A percentile compares a stretch with the other conserved stretches of the same genome.
phyloP scores from a whole-genome alignment of 2,797 vertebrate genomes.

The Phoebastria nigripes region DNA sequence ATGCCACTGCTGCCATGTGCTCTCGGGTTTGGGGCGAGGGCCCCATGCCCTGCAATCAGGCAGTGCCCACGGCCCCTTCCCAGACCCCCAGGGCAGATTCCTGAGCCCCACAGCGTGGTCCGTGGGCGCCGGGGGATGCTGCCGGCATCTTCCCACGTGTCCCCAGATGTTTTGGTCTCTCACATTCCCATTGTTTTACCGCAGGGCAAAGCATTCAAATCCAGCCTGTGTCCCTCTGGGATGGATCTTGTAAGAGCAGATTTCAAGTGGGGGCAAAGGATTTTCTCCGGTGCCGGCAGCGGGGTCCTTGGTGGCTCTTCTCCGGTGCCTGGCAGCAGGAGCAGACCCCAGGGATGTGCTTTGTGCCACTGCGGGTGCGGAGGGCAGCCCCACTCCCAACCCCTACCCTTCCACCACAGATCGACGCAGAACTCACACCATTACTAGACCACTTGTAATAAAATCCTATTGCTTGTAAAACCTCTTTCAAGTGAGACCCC shows the following conservation, averaged over 20 bases:
- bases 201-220: neutral
- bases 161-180: neutral
- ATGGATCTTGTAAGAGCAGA: neutral
- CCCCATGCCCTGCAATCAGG: neutral
- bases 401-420: neutral
- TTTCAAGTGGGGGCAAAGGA: neutral
- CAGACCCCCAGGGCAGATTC: neutral
- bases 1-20: neutral
- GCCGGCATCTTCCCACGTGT: fast-evolving
- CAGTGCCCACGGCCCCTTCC: neutral
- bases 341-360: neutral
- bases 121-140: fast-evolving
- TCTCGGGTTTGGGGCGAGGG: neutral
- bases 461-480: slow-evolving; percentile 26
- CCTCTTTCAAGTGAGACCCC: slow-evolving; percentile 28
- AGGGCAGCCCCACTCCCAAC: neutral
- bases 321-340: fast-evolving
- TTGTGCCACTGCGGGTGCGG: fast-evolving
- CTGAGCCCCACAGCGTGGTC: neutral
- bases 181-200: neutral
- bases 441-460: neutral
- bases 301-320: neutral
- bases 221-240: neutral
- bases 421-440: neutral
- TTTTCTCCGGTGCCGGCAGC: fast-evolving